Conservation (phyloP, 2,113 vertebrate genomes). For the Promerops cafer region DNA sequence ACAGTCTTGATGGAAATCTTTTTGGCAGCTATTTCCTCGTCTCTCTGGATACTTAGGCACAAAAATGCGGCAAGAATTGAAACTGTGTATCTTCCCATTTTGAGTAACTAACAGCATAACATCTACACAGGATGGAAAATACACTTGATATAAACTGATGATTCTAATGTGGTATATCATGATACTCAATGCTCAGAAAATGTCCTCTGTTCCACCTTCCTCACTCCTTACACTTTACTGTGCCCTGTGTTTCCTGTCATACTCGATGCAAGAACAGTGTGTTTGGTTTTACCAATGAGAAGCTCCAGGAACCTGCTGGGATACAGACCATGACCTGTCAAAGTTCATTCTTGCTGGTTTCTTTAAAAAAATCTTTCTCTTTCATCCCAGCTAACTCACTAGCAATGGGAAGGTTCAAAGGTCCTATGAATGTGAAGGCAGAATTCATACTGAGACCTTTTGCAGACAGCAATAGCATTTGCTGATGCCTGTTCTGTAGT, state of each 20-base stretch:
- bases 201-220: not conserved
- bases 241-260: not conserved
- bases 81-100: not conserved
- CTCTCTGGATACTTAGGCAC: not conserved
- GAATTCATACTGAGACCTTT: not conserved
- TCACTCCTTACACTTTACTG: not conserved
- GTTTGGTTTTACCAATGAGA: not conserved
- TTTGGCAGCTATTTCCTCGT: not conserved
- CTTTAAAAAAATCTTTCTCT: not conserved
- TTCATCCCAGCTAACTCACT: not conserved
- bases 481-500: not conserved
- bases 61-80: not conserved
- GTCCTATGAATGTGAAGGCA: not conserved
- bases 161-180: not conserved
- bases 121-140: not conserved
- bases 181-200: not conserved
- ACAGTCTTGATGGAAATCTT: not conserved
- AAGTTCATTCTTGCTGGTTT: not conserved
- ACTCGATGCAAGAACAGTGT: not conserved
- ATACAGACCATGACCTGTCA: not conserved
- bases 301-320: not conserved
- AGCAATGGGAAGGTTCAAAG: not conserved
- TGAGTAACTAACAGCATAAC: not conserved
- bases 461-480: not conserved
- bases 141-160: not conserved